Evolutionary conservation across 1,140 invertebrate species (phyloP).

Genomic region (Leptinotarsa texana): DNA sequence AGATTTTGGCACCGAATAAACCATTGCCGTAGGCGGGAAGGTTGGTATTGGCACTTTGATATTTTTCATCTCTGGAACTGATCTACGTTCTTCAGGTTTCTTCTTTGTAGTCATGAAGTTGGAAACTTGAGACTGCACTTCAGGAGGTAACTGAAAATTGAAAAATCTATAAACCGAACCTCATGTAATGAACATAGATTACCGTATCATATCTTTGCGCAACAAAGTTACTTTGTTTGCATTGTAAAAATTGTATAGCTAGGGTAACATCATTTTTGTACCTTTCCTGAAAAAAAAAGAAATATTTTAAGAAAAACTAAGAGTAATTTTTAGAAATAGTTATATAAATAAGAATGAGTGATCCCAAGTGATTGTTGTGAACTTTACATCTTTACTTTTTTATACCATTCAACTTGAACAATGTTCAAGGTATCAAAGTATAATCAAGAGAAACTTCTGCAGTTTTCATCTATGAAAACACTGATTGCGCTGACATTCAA

Average conservation of each 20-base stretch:
- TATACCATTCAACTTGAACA: too few species aligned
- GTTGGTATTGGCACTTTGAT: constrained; percentile 82
- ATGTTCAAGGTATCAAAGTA: too few species aligned
- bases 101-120: constrained; percentile 73
- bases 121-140: constrained; percentile 87
- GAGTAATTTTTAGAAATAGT: too few species aligned
- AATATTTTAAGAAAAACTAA: too few species aligned
- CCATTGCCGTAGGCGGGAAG: constrained; percentile 87
- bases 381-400: too few species aligned
- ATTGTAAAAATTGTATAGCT: constrained; percentile 91
- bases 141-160: constrained; percentile 76
- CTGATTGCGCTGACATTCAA: too few species aligned
- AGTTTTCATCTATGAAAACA: too few species aligned
- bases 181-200: constrained; percentile 49
- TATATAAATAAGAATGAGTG: not conserved
- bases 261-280: constrained; percentile 93
- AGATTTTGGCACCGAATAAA: constrained; percentile 71
- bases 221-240: constrained; percentile 93
- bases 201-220: constrained; percentile 90
- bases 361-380: too few species aligned
- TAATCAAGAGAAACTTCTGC: too few species aligned
- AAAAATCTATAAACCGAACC: not conserved
- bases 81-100: constrained; percentile 60
- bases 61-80: constrained; percentile 65
- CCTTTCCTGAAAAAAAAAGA: constrained; percentile 70